A percentile compares a stretch with the other conserved stretches of the same genome.
Conservation (phyloP, 2,888 invertebrate species). For the Parasteatoda lunata region DNA sequence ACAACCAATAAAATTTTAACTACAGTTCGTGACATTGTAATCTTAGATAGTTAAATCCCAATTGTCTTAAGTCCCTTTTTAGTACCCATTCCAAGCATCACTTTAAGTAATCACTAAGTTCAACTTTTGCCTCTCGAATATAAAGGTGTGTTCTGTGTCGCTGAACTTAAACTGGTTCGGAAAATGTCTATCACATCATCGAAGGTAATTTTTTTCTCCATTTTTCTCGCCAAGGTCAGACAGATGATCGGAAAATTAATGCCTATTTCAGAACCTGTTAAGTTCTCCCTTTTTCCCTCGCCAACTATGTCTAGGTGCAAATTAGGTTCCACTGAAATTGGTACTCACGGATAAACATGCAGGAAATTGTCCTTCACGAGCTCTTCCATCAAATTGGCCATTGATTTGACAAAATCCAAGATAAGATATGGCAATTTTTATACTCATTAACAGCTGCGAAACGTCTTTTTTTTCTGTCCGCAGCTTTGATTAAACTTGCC, state of each 20-base stretch:
- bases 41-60: too few species aligned
- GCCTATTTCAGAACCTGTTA: constrained; percentile 2
- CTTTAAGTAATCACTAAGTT: too few species aligned
- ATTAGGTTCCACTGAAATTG: constrained; percentile 3
- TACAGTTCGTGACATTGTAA: too few species aligned
- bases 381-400: not conserved
- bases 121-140: not conserved
- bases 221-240: constrained; percentile 5
- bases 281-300: not conserved
- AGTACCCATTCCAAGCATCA: too few species aligned
- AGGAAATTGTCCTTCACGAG: not conserved
- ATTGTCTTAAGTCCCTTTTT: too few species aligned
- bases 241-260: constrained; percentile 1
- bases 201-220: not conserved
- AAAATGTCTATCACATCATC: not conserved
- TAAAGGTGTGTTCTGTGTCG: not conserved
- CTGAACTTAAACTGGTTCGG: constrained; percentile 2
- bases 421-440: too few species aligned
- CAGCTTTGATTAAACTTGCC: too few species aligned
- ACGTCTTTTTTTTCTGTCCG: too few species aligned
- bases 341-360: not conserved
- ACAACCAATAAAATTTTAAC: too few species aligned
- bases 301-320: not conserved
- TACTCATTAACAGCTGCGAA: too few species aligned
- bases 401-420: not conserved